Evolutionary conservation across 2,888 invertebrate species (phyloP).

Genomic region (Adelphocoris suturalis): DNA sequence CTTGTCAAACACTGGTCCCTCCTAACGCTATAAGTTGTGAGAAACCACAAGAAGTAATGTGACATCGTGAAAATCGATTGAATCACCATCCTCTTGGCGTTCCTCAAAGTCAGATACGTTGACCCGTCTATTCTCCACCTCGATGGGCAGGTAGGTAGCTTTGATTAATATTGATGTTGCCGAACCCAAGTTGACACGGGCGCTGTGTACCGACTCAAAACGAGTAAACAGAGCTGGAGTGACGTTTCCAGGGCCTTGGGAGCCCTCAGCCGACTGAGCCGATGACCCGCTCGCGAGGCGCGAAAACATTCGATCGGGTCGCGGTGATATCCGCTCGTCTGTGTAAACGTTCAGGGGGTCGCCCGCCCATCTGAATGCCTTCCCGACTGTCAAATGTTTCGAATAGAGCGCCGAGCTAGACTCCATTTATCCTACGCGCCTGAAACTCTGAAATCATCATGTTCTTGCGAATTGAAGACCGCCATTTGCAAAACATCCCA

Average conservation of each 20-base stretch:
- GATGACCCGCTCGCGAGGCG: neutral
- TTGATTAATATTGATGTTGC: constrained; percentile 36
- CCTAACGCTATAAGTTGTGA: no score
- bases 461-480: no score
- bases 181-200: neutral
- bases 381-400: neutral
- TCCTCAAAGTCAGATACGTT: constrained; percentile 11
- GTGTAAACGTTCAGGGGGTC: neutral
- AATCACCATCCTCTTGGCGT: no score
- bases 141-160: constrained; percentile 17
- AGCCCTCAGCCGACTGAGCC: neutral
- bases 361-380: neutral
- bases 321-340: neutral
- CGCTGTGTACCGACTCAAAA: constrained; percentile 23
- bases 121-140: neutral
- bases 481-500: no score
- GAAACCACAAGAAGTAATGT: no score
- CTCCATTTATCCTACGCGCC: no score
- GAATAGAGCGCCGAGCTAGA: neutral
- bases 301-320: constrained; percentile 9
- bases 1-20: no score
- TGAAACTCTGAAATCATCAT: no score
- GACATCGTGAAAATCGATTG: no score
- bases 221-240: constrained; percentile 1
- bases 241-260: constrained; percentile 25